Evolutionary conservation across 2,797 vertebrate genomes (phyloP).

Genomic region (Sphaeramia orbicularis): DNA sequence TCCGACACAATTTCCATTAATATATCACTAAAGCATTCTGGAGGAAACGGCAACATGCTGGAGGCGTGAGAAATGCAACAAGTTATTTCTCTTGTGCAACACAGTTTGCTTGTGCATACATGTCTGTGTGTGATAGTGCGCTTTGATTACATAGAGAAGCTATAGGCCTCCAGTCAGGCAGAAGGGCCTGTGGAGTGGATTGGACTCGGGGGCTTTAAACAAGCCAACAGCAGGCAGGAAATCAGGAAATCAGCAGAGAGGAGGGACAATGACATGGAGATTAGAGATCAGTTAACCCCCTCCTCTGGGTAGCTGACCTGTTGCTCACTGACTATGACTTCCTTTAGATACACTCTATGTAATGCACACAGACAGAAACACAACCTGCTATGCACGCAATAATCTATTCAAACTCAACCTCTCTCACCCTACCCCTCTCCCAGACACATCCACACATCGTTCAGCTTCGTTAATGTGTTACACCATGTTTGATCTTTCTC

Average conservation of each 20-base stretch:
- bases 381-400: slow-evolving; percentile 30
- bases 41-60: slow-evolving; percentile 43
- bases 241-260: slow-evolving; percentile 75
- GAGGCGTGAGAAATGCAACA: slow-evolving; percentile 68
- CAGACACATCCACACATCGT: slow-evolving; percentile 21
- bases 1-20: slow-evolving; percentile 45
- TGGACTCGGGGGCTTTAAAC: slow-evolving; percentile 68
- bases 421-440: slow-evolving; percentile 16
- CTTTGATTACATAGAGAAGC: slow-evolving; percentile 66
- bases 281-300: slow-evolving; percentile 74
- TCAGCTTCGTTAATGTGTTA: slow-evolving; percentile 4
- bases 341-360: slow-evolving; percentile 42
- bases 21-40: slow-evolving; percentile 52
- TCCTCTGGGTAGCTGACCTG: slow-evolving; percentile 44
- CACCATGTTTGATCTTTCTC: slow-evolving; percentile 10
- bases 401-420: slow-evolving; percentile 24
- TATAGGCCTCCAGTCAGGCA: slow-evolving; percentile 78
- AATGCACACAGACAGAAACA: slow-evolving; percentile 30
- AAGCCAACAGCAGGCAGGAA: slow-evolving; percentile 73
- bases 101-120: slow-evolving; percentile 70
- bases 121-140: slow-evolving; percentile 63
- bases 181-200: slow-evolving; percentile 64
- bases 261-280: slow-evolving; percentile 79
- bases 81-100: slow-evolving; percentile 76
- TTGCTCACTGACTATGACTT: slow-evolving; percentile 65